Evolutionary conservation across 2,888 invertebrate species (phyloP).

Genomic region (Alviniconcha strummeri): DNA sequence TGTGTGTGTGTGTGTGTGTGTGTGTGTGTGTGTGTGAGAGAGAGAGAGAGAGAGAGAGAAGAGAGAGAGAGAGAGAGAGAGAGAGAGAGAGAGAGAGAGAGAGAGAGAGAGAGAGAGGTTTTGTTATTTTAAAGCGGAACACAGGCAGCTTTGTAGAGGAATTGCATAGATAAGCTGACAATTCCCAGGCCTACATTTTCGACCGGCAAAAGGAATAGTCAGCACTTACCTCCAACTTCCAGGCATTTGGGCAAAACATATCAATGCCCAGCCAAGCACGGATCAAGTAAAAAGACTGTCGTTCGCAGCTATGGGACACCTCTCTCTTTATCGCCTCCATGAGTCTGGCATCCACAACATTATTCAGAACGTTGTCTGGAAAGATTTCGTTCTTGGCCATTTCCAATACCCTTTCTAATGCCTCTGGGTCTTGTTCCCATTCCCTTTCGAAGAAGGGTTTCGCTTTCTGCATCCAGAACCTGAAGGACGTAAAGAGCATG

Average conservation of each 20-base stretch:
- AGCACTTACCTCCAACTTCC: constrained; percentile 9
- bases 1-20: too few species aligned
- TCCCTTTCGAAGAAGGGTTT: neutral
- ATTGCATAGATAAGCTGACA: too few species aligned
- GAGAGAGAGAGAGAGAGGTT: too few species aligned
- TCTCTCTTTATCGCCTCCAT: neutral
- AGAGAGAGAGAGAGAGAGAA: neutral
- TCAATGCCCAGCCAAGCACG: constrained; percentile 22
- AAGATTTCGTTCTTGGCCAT: neutral
- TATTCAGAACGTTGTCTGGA: neutral
- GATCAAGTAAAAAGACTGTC: neutral
- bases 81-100: too few species aligned
- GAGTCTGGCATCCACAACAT: neutral
- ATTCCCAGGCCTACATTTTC: too few species aligned
- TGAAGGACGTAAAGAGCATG: neutral
- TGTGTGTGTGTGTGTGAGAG: too few species aligned
- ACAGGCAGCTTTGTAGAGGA: too few species aligned
- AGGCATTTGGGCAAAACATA: neutral
- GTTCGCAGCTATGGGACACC: neutral
- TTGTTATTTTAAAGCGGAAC: too few species aligned
- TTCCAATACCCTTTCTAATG: neutral
- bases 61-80: too few species aligned
- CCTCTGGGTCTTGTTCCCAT: neutral
- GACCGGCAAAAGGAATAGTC: too few species aligned
- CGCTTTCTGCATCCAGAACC: neutral